A percentile compares a stretch with the other conserved stretches of the same genome.
Conservation (phyloP, 2,888 invertebrate species). For the Arrhopalites spinosus region DNA sequence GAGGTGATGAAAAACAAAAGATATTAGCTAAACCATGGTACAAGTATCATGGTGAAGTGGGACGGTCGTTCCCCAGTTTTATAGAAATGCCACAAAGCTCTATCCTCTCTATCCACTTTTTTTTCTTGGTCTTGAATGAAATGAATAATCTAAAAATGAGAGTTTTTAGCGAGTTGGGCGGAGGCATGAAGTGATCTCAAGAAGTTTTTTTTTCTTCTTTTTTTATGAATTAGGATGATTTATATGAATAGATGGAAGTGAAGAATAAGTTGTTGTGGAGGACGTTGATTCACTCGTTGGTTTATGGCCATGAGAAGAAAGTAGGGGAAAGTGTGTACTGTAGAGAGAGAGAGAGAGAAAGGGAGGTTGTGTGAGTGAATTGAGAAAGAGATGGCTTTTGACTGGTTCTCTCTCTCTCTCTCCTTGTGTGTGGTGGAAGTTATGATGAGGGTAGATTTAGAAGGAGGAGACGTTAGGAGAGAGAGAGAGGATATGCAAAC, state of each 20-base stretch:
- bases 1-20: no score
- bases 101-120: no score
- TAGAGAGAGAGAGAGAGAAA: background rate
- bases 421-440: background rate
- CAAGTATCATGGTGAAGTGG: no score
- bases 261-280: background rate
- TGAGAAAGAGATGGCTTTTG: constrained; percentile 12
- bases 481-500: constrained; percentile 8
- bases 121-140: no score
- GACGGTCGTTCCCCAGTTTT: no score
- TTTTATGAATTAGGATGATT: background rate
- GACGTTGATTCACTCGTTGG: background rate
- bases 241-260: background rate
- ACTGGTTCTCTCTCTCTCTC: background rate
- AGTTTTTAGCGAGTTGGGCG: no score
- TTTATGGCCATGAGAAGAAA: background rate
- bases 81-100: no score
- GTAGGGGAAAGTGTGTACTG: background rate
- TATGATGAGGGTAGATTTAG: constrained; percentile 13
- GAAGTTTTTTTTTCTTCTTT: background rate
- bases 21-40: no score
- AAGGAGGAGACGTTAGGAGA: background rate
- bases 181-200: no score
- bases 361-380: background rate
- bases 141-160: background rate